Base-by-base conservation (phyloP, 2,888 invertebrate species). In the Mythimna pallens region DNA sequence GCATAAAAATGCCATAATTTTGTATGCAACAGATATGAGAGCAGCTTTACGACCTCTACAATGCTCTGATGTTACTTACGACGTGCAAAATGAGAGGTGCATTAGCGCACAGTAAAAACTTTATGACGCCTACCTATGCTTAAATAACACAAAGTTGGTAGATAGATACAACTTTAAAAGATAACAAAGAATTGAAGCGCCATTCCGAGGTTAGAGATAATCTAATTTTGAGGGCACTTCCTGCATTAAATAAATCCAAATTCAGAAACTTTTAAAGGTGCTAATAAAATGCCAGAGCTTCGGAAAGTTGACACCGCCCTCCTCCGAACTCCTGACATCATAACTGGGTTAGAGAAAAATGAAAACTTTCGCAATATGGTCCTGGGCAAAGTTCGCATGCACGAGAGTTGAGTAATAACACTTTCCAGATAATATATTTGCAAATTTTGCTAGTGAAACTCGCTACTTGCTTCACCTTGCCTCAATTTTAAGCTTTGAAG, bases 321-420 rank as follows among this genome's bases (percentile, higher is more conserved):
- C 86, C 85, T 81, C 75, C 79, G 85, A 88, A 87, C 89, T 89
- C 88, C 84, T 88, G 87, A 89, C 88, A 88, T 91, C 89, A 88
- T 93, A 94, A 94, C 93, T 94, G 90, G 94, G 95, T 95, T 94
- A 92, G 90, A 92, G 92, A 93, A 94, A 94, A 94, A 94, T 93
- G 92, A 90, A 94, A 95, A 95, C 93, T 95, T 95, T 94, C 71
- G 91, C 93, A 95, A 95, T 95, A 95, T 93, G 92, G 89, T 87
- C 87, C 87, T 87, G 84, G 80, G 79, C 73, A 75, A 91, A 92
- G 90, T 93, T 94, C 88, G 82, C 87, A 90, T 91, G 91, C 91
- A 89, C 88, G 85, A 87, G 89, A 89, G 90, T 89, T 92, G 88
- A 90, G 89, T 92, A 92, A 93, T 91, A 92, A 89, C 89, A 89